Evolutionary conservation across 2,888 invertebrate genomes (phyloP).

Genomic region (Aporophyla nigra): DNA sequence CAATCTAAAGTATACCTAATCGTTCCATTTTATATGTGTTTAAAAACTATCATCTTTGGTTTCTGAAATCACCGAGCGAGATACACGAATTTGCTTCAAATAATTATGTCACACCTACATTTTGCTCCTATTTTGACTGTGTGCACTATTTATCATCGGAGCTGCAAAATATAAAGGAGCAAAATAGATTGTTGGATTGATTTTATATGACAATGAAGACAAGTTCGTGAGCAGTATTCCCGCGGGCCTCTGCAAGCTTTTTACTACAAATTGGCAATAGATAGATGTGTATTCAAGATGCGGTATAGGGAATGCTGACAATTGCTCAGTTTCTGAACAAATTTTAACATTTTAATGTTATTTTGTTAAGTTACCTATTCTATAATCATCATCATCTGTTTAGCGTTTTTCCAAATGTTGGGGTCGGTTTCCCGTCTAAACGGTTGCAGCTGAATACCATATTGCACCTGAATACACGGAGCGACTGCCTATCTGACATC

Average conservation of each 20-base stretch:
- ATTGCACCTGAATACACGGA: too few relatives aligned
- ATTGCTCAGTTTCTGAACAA: conserved; percentile 15
- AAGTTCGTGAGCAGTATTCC: conserved; percentile 51
- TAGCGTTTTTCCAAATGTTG: too few relatives aligned
- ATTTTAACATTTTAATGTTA: not conserved
- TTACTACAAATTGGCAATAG: conserved; percentile 65
- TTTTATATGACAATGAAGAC: conserved; percentile 41
- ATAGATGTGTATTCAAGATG: conserved; percentile 43
- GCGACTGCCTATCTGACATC: too few relatives aligned
- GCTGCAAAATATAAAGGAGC: conserved; percentile 19
- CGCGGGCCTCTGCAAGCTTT: conserved; percentile 39
- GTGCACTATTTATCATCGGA: not conserved
- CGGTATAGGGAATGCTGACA: conserved; percentile 43
- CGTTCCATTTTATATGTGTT: not conserved
- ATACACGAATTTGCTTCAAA: not conserved
- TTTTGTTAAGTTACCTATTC: not conserved
- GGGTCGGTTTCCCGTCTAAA: too few relatives aligned
- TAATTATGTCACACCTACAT: not conserved
- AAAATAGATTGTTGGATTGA: conserved; percentile 28
- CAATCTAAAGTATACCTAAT: not conserved
- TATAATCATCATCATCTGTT: too few relatives aligned
- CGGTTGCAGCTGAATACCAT: too few relatives aligned
- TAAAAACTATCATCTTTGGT: not conserved
- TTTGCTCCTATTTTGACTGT: not conserved
- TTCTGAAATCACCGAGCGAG: not conserved